These are phyloP conservation scores for Pteria penguin DNA, from an alignment of 2,888 invertebrate genomes.

Conservation along the genomic window DNA sequence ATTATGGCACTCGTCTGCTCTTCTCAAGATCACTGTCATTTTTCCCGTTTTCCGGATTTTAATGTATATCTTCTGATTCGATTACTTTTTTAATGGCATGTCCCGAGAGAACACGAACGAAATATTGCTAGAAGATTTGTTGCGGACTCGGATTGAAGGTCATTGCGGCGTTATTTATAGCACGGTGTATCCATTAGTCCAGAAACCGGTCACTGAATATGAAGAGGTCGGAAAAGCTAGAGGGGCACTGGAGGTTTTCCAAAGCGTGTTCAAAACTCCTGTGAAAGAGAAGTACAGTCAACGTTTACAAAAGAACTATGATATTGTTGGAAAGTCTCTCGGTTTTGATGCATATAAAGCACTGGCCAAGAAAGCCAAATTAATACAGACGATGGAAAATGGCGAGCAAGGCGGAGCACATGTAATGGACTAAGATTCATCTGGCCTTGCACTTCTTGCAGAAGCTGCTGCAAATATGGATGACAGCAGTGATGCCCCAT, in stretches of 20 bases:
- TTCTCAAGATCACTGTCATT: no score
- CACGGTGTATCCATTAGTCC: no score
- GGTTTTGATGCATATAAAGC: neutral
- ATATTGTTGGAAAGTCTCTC: neutral
- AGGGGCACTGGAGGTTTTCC: neutral
- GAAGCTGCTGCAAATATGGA: neutral
- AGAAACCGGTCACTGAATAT: neutral
- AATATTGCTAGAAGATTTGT: no score
- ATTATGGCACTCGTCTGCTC: no score
- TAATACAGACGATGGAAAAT: neutral
- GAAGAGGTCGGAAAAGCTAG: neutral
- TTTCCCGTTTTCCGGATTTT: no score
- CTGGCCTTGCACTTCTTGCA: neutral
- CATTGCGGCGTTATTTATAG: no score
- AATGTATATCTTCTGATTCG: no score
- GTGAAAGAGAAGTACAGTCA: no score
- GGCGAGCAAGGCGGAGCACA: neutral
- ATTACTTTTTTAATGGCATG: no score
- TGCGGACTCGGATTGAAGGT: no score
- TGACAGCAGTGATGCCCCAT: neutral
- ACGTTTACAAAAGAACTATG: neutral
- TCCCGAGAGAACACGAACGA: no score
- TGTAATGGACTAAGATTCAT: neutral
- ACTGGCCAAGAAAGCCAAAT: neutral
- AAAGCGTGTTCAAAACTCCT: neutral